These are phyloP conservation scores for Pardosa pseudoannulata DNA, from an alignment of 2,888 invertebrate species.

Conservation along the genomic window DNA sequence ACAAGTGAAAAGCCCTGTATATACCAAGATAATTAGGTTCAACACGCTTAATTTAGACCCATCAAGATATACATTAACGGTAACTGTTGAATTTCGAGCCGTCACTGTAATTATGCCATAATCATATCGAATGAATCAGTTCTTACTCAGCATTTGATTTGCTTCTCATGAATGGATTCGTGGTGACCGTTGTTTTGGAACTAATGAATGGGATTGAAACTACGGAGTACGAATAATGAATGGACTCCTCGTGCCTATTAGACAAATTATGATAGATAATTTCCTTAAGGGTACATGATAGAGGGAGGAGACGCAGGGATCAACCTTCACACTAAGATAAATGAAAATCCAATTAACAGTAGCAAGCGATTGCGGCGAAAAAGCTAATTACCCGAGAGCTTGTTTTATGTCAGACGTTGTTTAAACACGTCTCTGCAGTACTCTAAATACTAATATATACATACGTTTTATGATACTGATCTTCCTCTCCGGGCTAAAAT, in stretches of 20 bases:
- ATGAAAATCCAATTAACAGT: slow-evolving; percentile 3
- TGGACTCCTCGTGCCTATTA: not conserved
- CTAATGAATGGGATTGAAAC: slow-evolving; percentile 8
- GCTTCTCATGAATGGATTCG: not conserved
- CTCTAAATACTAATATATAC: too few relatives aligned
- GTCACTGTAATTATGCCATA: slow-evolving; percentile 10
- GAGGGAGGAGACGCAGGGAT: not conserved
- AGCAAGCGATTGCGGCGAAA: not conserved
- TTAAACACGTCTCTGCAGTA: too few relatives aligned
- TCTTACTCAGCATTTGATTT: not conserved
- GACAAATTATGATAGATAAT: slow-evolving; percentile 17
- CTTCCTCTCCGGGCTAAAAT: too few relatives aligned
- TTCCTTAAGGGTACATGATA: not conserved
- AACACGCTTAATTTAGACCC: slow-evolving; percentile 12
- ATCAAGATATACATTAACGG: not conserved
- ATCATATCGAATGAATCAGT: slow-evolving; percentile 13
- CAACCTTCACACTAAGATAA: not conserved
- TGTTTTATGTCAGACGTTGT: not conserved
- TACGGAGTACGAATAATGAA: not conserved
- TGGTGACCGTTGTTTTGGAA: not conserved
- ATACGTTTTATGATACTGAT: too few relatives aligned
- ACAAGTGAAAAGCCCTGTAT: slow-evolving; percentile 6
- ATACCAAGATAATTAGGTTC: not conserved
- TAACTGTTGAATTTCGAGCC: slow-evolving; percentile 5
- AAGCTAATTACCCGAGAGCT: not conserved